Evolutionary conservation across 2,888 invertebrate species (phyloP), one percentile per base, ranked within the genome.

Genomic region (Agrotis puta): DNA sequence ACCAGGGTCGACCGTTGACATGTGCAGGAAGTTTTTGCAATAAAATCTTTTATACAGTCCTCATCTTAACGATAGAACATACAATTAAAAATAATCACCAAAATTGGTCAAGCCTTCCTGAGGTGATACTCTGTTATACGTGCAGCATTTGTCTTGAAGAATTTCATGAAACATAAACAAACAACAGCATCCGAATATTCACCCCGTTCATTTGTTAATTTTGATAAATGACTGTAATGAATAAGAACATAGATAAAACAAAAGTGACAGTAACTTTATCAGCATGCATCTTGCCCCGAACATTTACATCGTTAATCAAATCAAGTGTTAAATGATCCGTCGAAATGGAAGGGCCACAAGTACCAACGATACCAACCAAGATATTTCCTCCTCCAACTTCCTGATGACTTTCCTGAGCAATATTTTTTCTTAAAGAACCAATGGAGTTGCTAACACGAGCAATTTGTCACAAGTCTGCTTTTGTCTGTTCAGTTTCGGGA

Each of bases 371-470:
- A n/a, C n/a, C 89, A 88, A 88, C 85, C 82, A 87, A 90, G 89
- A 92, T 91, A 92, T 92, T 90, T 90, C 89, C 88, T 83, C 84
- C 74, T 76, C 83, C 76, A 77, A 89, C 83, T 87, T 88, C 85
- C 90, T 90, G 92, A 91, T 92, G 88, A 92, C 91, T 91, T 91
- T 90, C 88, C 91, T 84, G 83, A 83, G 87, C 88, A 89, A 90
- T 91, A 90, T 92, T 93, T 93, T 93, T 93, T 92, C 91, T 91
- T 88, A 87, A 85, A 87, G 90, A 92, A 91, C 89, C 93, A 93
- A 93, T 94, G 91, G 88, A 91, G 90, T 92, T 90, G 89, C 91
- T 92, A 92, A 92, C 89, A 90, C 87, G 84, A 89, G 89, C 91
- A 89, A 94, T 94, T 94, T 94, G 91, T 94, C 92, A 92, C 87